phyloP scores from a whole-genome alignment of 2,888 invertebrate species.

The Lordiphosa fenestrarum region DNA sequence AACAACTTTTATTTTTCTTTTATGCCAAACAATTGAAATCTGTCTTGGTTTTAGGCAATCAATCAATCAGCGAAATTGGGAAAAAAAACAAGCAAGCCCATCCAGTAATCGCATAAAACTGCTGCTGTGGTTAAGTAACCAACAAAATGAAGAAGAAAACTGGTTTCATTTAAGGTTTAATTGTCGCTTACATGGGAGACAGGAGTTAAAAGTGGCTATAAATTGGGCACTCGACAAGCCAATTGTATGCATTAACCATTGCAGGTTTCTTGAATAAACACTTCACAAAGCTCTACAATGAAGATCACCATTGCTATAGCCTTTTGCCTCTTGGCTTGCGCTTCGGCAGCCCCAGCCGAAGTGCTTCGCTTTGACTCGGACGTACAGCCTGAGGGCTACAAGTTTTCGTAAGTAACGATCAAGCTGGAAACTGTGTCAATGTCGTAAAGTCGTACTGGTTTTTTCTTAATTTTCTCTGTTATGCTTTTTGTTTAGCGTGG shows the following conservation, averaged over 20 bases:
- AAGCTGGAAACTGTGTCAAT: conserved; percentile 39
- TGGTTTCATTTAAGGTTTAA: conserved; percentile 25
- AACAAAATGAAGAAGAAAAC: conserved; percentile 37
- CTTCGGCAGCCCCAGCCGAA: conserved; percentile 76
- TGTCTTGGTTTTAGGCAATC: conserved; percentile 55
- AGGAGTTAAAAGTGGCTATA: conserved; percentile 32
- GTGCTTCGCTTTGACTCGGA: conserved; percentile 84
- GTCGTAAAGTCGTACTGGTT: conserved; percentile 42
- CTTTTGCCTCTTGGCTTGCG: conserved; percentile 61
- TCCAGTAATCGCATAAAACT: background rate
- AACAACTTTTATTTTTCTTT: conserved; percentile 32
- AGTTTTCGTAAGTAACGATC: conserved; percentile 71
- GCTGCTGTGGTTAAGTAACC: conserved; percentile 29
- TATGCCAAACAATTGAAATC: conserved; percentile 38
- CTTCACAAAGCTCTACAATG: conserved; percentile 49
- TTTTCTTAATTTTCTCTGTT: conserved; percentile 7
- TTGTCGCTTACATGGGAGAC: conserved; percentile 24
- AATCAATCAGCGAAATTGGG: conserved; percentile 40
- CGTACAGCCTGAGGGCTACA: conserved; percentile 78
- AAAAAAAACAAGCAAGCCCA: conserved; percentile 12
- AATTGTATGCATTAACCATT: conserved; percentile 67
- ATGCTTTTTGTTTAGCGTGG: conserved; percentile 80
- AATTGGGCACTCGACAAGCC: conserved; percentile 45
- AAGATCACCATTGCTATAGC: conserved; percentile 55
- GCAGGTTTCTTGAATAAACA: conserved; percentile 56